Evolutionary conservation across 2,113 vertebrate genomes (phyloP).

Genomic region (Physeter macrocephalus): DNA sequence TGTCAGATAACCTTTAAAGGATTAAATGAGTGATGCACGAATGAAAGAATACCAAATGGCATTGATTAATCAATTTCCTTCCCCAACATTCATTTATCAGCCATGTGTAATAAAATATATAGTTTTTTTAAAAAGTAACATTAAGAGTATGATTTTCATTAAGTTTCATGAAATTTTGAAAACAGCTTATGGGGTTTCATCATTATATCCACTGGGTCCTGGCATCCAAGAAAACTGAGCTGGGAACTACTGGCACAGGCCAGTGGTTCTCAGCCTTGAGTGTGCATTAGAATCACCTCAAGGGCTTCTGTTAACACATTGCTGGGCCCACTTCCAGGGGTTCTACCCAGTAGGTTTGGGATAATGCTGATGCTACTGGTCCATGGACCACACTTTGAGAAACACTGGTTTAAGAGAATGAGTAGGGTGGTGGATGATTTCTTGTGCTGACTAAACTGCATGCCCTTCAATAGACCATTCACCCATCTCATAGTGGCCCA

Average conservation of each 20-base stretch:
- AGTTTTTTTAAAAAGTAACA: not conserved
- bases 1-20: not conserved
- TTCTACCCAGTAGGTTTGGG: not conserved
- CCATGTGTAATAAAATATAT: not conserved
- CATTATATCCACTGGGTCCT: not conserved
- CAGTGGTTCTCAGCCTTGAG: not conserved
- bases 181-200: not conserved
- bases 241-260: not conserved
- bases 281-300: not conserved
- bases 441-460: not conserved
- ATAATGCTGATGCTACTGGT: not conserved
- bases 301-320: not conserved
- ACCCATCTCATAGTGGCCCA: not conserved
- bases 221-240: not conserved
- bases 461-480: not conserved
- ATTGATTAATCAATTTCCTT: not conserved
- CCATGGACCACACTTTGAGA: not conserved
- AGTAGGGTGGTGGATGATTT: not conserved
- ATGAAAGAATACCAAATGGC: not conserved
- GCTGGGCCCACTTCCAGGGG: not conserved
- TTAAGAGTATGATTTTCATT: not conserved
- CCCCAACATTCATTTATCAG: not conserved
- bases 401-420: conserved; percentile 13
- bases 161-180: not conserved
- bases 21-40: not conserved